Evolutionary conservation across 2,797 vertebrate species (phyloP), one percentile per base, ranked within the genome.

Genomic region (Ptychadena robeensis): DNA sequence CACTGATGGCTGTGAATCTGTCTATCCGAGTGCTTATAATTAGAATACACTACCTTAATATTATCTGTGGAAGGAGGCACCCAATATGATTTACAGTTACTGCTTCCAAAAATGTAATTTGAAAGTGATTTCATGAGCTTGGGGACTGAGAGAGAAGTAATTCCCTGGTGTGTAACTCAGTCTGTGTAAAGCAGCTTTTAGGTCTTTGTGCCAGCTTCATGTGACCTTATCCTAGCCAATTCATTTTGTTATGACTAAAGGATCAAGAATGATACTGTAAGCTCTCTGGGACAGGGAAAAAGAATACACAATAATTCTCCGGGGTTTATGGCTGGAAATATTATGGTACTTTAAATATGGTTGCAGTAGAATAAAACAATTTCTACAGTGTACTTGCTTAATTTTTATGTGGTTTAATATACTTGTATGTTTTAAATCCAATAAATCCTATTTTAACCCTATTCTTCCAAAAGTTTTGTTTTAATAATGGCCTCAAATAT

Each of bases 21-120:
- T 31, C 27, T 40, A 25, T 57, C 59, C 18, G 18, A 31, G 57
- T 80, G 35, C 59, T 81, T 81, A 81, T 73, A 81, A 81, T 66
- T 80, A 80, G 69, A 65, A 81, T 81, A 66, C 70, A 64, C 22
- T 71, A 79, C 76, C 66, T 72, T 80, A 64, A 73, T 73, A 72
- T 80, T 80, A 80, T 28, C 35, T 48, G 18, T 59, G 65, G 38
- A n/a, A 57, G 79, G 59, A 66, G 28, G 70, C 70, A 65, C 32
- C 27, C 61, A 65, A 9, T 14, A 30, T 6, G 31, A 59, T 67
- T 74, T 73, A 67, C 71, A 67, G 80, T 37, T 59, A 73, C 27
- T 74, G 63, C 25, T 57, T 81, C 38, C 40, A 74, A 57, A 44
- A 48, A 34, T 48, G 59, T 37, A 48, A 65, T 48, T 32, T 31